Evolutionary conservation across 2,113 vertebrate species (phyloP).

Genomic region (Phylloscopus whistleri): DNA sequence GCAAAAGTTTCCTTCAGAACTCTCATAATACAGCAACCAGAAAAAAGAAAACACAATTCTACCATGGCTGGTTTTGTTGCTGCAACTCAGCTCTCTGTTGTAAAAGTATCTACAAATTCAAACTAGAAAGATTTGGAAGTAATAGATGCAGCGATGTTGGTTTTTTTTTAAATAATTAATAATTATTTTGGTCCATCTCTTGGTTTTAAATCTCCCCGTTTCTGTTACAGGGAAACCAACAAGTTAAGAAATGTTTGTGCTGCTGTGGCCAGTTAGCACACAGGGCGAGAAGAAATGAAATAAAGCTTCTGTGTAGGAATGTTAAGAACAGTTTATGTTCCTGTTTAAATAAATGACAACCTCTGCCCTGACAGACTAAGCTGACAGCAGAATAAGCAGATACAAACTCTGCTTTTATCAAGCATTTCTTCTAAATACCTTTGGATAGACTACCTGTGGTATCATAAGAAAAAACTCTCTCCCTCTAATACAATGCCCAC

Average conservation of each 20-base stretch:
- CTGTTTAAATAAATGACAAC: constrained; percentile 15
- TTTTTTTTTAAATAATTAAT: neutral
- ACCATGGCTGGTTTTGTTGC: neutral
- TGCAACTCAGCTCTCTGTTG: neutral
- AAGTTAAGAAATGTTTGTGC: neutral
- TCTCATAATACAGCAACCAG: neutral
- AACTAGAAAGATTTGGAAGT: neutral
- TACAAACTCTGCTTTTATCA: neutral
- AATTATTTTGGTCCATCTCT: constrained; percentile 60
- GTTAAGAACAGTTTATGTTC: constrained; percentile 27
- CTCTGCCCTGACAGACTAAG: neutral
- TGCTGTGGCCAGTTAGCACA: neutral
- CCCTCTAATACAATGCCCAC: constrained; percentile 37
- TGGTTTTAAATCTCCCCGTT: neutral
- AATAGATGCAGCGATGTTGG: neutral
- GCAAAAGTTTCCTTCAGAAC: constrained; percentile 15
- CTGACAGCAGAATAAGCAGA: neutral
- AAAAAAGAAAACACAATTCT: constrained; percentile 1
- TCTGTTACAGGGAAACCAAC: neutral
- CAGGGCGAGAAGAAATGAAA: neutral
- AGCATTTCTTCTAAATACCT: neutral
- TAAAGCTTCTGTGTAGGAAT: constrained; percentile 15
- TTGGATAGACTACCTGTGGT: neutral
- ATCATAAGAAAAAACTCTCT: neutral
- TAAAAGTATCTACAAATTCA: neutral